Percentiles rank a stretch among this genome's conserved stretches.
These are phyloP conservation scores for Aix galericulata DNA, from an alignment of 2,113 vertebrate species.

Conservation along the genomic window DNA sequence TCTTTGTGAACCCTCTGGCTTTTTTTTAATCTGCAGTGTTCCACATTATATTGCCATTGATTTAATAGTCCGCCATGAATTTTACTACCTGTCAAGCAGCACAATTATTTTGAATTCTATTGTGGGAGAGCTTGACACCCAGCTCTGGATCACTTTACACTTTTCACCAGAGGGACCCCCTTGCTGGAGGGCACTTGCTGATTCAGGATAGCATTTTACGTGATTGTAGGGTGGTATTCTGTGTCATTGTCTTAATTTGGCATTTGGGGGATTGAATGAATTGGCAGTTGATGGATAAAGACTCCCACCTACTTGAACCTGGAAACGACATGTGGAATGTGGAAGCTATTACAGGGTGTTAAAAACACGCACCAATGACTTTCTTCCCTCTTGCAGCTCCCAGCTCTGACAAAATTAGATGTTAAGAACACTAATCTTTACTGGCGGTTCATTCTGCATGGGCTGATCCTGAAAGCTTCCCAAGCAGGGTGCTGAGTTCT, in stretches of 20 bases:
- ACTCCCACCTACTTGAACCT: background rate
- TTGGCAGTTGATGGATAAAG: background rate
- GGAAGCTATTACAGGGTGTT: background rate
- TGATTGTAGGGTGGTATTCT: background rate
- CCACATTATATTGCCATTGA: conserved; percentile 66
- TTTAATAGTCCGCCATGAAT: conserved; percentile 67
- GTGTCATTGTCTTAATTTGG: background rate
- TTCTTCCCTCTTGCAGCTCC: background rate
- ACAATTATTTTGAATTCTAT: conserved; percentile 68
- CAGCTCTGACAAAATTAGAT: background rate
- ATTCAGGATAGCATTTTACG: background rate
- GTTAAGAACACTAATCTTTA: background rate
- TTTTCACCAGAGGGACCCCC: conserved; percentile 33
- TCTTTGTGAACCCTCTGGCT: conserved; percentile 28
- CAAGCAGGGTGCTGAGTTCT: background rate
- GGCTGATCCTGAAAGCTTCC: background rate
- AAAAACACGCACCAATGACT: background rate
- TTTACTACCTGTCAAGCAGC: conserved; percentile 71
- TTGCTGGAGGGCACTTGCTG: background rate
- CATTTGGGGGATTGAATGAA: background rate
- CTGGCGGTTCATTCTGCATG: accelerated
- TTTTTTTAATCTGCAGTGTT: conserved; percentile 61
- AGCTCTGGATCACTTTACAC: conserved; percentile 41
- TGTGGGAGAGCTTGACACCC: conserved; percentile 59
- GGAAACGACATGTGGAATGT: background rate